Evolutionary conservation across 2,888 invertebrate genomes (phyloP).

Genomic region (Drosophila merina): DNA sequence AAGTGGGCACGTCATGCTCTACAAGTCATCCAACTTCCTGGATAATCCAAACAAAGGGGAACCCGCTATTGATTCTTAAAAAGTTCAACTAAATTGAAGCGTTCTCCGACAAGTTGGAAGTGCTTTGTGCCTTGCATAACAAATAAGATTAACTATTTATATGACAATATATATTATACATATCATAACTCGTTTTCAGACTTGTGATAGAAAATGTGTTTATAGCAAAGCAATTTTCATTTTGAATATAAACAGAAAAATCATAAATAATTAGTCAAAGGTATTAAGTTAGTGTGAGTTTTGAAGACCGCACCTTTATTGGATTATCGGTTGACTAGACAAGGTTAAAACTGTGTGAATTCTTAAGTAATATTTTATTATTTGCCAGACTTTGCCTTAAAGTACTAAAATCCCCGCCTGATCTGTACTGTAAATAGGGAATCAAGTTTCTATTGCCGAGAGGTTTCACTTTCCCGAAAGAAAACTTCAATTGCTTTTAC

Average conservation of each 20-base stretch:
- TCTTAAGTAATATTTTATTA: background rate
- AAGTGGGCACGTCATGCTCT: constrained; percentile 32
- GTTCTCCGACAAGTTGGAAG: background rate
- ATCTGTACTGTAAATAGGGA: background rate
- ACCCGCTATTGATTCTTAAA: constrained; percentile 28
- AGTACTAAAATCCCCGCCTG: background rate
- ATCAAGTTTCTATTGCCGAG: background rate
- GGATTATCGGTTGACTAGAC: background rate
- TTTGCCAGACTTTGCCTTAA: background rate
- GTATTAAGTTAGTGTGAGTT: constrained; percentile 2
- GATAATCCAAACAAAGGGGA: constrained; percentile 20
- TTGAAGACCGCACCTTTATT: constrained; percentile 19
- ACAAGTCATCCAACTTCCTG: constrained; percentile 26
- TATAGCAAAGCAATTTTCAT: constrained; percentile 22
- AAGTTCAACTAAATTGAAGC: constrained; percentile 18
- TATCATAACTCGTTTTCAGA: constrained; percentile 11
- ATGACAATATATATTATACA: constrained; percentile 1
- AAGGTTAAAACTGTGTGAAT: background rate
- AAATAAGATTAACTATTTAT: constrained; percentile 1
- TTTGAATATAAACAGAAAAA: constrained; percentile 8
- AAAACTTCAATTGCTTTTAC: constrained; percentile 21
- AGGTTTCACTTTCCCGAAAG: constrained; percentile 21
- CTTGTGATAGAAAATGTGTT: background rate
- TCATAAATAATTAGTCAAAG: constrained; percentile 16
- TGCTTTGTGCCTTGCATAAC: constrained; percentile 19